Evolutionary conservation across 1,140 invertebrate species (phyloP).

Genomic region (Heterodera schachtii): DNA sequence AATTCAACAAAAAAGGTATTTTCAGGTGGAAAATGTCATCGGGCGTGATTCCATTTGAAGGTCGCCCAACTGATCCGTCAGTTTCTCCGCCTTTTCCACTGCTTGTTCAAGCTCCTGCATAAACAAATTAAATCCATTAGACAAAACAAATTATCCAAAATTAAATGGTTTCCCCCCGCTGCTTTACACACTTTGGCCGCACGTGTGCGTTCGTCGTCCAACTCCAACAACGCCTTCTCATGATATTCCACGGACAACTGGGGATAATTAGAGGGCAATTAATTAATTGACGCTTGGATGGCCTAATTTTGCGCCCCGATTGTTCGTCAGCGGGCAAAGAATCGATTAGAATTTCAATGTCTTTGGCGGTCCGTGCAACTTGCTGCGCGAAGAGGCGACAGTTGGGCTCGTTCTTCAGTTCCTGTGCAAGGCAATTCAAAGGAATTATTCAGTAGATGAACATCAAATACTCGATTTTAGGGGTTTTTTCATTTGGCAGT

Average conservation of each 20-base stretch:
- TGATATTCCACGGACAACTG: conserved; percentile 34
- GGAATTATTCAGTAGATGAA: too few relatives aligned
- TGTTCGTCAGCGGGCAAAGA: conserved; percentile 77
- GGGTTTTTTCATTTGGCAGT: neutral
- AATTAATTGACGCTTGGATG: too few relatives aligned
- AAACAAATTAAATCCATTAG: too few relatives aligned
- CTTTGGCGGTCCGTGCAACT: conserved; percentile 86
- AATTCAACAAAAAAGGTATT: too few relatives aligned
- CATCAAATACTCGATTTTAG: too few relatives aligned
- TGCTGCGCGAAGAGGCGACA: conserved; percentile 77
- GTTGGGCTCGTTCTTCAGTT: conserved; percentile 71
- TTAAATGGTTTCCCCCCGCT: neutral
- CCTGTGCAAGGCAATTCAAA: conserved; percentile 35
- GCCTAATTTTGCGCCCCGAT: conserved; percentile 13
- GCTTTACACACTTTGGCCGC: conserved; percentile 13
- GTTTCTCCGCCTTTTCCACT: conserved; percentile 39
- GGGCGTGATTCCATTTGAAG: conserved; percentile 51
- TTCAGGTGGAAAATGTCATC: neutral
- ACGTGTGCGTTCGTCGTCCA: conserved; percentile 47
- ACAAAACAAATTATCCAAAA: too few relatives aligned
- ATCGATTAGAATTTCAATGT: conserved; percentile 95
- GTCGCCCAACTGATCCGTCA: conserved; percentile 36
- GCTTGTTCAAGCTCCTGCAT: conserved; percentile 37
- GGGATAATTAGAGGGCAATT: too few relatives aligned
- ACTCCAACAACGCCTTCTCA: conserved; percentile 48